Percentiles rank a stretch among this genome's conserved stretches.
phyloP scores from a whole-genome alignment of 35 echinoderm and acorn worm species.

The Holothuria glaberrima region DNA sequence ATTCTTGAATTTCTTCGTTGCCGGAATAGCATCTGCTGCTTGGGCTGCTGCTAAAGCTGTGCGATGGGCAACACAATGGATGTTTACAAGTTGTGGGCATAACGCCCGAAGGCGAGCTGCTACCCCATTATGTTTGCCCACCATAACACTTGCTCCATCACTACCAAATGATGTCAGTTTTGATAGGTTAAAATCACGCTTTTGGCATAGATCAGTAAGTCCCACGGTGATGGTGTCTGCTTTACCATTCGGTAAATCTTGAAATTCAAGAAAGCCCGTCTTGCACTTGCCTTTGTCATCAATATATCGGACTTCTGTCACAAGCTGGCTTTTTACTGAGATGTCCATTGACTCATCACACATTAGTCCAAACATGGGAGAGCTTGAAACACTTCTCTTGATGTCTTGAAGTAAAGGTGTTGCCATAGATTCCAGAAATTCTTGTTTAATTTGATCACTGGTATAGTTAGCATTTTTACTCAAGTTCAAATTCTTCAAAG shows the following conservation, averaged over 20 bases:
- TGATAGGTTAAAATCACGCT: background rate
- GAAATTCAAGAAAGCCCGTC: conserved; percentile 31
- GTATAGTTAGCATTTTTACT: conserved; percentile 29
- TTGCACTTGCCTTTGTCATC: conserved; percentile 6
- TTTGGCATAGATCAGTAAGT: conserved; percentile 15
- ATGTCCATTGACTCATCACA: conserved; percentile 37
- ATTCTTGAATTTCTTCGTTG: conserved; percentile 14
- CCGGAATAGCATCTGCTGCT: background rate
- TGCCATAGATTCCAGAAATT: conserved; percentile 21
- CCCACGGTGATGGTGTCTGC: conserved; percentile 30
- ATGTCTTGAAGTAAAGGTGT: conserved; percentile 3
- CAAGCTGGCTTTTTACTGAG: conserved; percentile 34
- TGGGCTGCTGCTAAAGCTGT: conserved; percentile 39
- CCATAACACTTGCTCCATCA: conserved; percentile 58
- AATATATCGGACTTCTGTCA: conserved; percentile 1
- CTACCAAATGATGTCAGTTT: conserved; percentile 32
- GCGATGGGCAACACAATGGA: conserved; percentile 44
- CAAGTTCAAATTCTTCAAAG: conserved; percentile 19
- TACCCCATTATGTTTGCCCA: conserved; percentile 9
- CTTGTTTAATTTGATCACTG: conserved; percentile 21
- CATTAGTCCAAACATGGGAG: conserved; percentile 10
- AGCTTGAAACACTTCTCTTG: background rate
- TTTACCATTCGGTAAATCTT: conserved; percentile 36
- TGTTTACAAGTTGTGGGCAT: background rate
- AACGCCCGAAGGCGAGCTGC: background rate